Conservation (phyloP, 2,113 vertebrate species). For the Gobiocypris rarus region DNA sequence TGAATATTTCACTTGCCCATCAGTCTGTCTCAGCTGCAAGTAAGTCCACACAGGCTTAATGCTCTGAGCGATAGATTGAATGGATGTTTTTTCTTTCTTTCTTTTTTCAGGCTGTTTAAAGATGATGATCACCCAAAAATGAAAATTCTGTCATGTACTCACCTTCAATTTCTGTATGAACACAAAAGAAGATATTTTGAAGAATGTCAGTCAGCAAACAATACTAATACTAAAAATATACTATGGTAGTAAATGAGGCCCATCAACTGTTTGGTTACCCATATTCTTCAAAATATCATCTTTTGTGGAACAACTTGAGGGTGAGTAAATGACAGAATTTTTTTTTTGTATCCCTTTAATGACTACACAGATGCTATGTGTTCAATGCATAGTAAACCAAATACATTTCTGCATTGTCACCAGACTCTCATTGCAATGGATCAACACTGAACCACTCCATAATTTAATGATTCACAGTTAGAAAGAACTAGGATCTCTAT, state of each 20-base stretch:
- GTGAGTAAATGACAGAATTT: no score
- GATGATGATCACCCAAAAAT: no score
- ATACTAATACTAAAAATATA: no score
- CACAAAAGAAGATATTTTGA: no score
- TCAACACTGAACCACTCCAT: slow-evolving; percentile 1
- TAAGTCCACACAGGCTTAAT: slow-evolving; percentile 58
- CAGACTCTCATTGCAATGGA: slow-evolving; percentile 2
- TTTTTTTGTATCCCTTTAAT: no score
- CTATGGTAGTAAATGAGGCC: no score
- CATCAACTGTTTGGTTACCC: no score
- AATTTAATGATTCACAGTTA: slow-evolving; percentile 7
- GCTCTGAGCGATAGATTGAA: background rate
- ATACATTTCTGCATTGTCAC: slow-evolving; percentile 1
- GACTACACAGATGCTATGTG: background rate
- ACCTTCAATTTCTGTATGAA: no score
- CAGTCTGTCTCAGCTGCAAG: slow-evolving; percentile 82
- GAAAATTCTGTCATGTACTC: no score
- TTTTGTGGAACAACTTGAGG: no score
- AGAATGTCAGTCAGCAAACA: no score
- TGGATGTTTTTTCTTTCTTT: background rate
- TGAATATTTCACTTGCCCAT: slow-evolving; percentile 84
- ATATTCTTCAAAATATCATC: no score
- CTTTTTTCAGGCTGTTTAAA: background rate
- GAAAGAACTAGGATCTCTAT: background rate
- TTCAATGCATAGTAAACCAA: background rate